Evolutionary conservation across 2,113 vertebrate species (phyloP), one percentile per base, ranked within the genome.

Genomic region (Microtus montanus): DNA sequence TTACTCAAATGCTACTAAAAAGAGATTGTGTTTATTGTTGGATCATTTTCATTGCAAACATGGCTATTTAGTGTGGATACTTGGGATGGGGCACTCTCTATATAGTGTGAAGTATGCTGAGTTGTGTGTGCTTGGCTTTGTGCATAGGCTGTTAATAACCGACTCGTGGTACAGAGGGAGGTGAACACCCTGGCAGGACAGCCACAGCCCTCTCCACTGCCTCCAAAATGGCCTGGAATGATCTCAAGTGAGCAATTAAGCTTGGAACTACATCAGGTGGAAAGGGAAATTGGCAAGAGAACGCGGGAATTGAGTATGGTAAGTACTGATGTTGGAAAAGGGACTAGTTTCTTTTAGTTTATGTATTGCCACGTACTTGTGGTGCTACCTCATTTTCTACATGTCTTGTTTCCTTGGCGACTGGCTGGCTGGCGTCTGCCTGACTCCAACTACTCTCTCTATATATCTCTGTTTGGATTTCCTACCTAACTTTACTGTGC

Each of bases 261-360:
- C 97, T 97, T 99, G 98, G 99, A 99, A 98, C 99, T 99, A 91
- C 99, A 99, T 98, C 99, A 99, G 70, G 99, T 99, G 98, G 99
- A 99, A 98, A 98, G 99, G 96, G 99, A 99, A 98, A 99, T 99
- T 5, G 99, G 99, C 82, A 99, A 99, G 98, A 98, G 99, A 98
- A 99, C 99, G 70, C 98, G 99, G 20, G 99, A 99, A 97, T 99
- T 99, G 93, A 99, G 98, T 95, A 98, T 99, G 99, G 99, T 99
- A 97, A 98, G 99, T 97, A 58, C 92, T 54, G 44, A 1, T 12
- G 35, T 20, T 20, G 35, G 49, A 61, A 90, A 93, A 93, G 58
- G 63, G 6, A 20, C 54, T 58, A 19, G 6, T 58, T 58, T 58
- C 54, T 58, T 58, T 58, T 58, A 58, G 17, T 58, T 20, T 58